A percentile compares a stretch with the other conserved stretches of the same genome.
Conservation (phyloP, 2,113 vertebrate species). For the Murina feae region DNA sequence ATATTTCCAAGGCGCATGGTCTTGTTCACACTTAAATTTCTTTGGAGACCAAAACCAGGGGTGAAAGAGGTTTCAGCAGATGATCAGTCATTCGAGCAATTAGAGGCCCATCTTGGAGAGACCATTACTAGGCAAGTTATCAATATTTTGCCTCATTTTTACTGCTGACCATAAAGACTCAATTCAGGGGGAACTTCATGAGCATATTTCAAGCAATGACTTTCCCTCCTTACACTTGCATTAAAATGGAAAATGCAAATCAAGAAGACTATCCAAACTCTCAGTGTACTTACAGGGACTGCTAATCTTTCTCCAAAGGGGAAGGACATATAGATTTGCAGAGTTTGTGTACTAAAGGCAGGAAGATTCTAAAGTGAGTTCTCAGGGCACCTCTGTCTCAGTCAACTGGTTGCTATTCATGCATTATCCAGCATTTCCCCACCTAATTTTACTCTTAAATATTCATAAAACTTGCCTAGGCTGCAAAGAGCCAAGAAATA, state of each 20-base stretch:
- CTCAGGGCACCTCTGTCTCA: background rate
- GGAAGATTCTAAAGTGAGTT: background rate
- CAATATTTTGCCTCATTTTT: slow-evolving; percentile 25
- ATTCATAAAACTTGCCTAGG: slow-evolving; percentile 50
- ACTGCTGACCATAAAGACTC: background rate
- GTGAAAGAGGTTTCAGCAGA: background rate
- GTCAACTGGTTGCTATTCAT: background rate
- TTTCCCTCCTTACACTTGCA: background rate
- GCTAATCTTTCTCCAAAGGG: background rate
- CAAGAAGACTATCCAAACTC: background rate
- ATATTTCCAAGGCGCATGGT: background rate
- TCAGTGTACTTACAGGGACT: background rate
- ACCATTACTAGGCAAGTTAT: background rate
- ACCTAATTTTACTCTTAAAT: slow-evolving; percentile 48
- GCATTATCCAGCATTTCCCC: background rate
- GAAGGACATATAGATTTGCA: background rate
- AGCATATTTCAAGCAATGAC: background rate
- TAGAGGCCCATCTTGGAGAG: background rate
- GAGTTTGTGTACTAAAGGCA: background rate
- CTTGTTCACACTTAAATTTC: background rate
- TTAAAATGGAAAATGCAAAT: slow-evolving; percentile 18
- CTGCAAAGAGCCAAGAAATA: slow-evolving; percentile 56
- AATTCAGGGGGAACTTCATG: background rate
- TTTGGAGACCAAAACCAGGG: background rate
- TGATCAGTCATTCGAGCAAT: background rate